phyloP scores from a whole-genome alignment of 2,888 invertebrate genomes.

The Elegia similella region DNA sequence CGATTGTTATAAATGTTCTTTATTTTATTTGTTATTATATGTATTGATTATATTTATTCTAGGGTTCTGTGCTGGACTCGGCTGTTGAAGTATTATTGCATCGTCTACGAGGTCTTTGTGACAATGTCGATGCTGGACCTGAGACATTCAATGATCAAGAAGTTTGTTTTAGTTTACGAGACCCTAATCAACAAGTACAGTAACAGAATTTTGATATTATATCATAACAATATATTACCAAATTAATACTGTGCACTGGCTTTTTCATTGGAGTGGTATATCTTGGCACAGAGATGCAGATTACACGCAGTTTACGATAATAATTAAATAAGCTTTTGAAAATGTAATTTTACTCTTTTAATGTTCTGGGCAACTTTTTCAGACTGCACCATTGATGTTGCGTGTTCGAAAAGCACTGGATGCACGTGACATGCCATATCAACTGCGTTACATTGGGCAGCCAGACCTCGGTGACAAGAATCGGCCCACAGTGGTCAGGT shows the following conservation, averaged over 20 bases:
- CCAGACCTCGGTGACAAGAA: slow-evolving; percentile 94
- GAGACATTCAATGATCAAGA: slow-evolving; percentile 97
- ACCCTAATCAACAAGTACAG: slow-evolving; percentile 81
- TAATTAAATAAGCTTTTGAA: too few species aligned
- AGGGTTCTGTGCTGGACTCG: slow-evolving; percentile 96
- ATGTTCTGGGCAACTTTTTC: slow-evolving; percentile 29
- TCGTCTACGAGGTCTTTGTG: slow-evolving; percentile 94
- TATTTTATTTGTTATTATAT: slow-evolving; percentile 1
- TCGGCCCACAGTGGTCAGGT: slow-evolving; percentile 93
- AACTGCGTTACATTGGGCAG: slow-evolving; percentile 95
- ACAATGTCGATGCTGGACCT: slow-evolving; percentile 94
- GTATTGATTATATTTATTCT: slow-evolving; percentile 15
- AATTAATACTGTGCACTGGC: not conserved
- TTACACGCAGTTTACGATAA: not conserved
- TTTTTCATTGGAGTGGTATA: too few species aligned
- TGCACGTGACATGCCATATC: slow-evolving; percentile 92
- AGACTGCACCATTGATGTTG: slow-evolving; percentile 85
- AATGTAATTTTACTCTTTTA: too few species aligned
- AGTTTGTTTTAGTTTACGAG: slow-evolving; percentile 91
- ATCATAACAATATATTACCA: not conserved
- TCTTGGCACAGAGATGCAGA: not conserved
- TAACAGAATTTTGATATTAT: not conserved
- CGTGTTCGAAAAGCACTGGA: slow-evolving; percentile 92
- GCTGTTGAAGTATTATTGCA: slow-evolving; percentile 95
- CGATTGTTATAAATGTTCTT: not conserved